Evolutionary conservation across 2,797 vertebrate species (phyloP).

Genomic region (Falco rusticolus): DNA sequence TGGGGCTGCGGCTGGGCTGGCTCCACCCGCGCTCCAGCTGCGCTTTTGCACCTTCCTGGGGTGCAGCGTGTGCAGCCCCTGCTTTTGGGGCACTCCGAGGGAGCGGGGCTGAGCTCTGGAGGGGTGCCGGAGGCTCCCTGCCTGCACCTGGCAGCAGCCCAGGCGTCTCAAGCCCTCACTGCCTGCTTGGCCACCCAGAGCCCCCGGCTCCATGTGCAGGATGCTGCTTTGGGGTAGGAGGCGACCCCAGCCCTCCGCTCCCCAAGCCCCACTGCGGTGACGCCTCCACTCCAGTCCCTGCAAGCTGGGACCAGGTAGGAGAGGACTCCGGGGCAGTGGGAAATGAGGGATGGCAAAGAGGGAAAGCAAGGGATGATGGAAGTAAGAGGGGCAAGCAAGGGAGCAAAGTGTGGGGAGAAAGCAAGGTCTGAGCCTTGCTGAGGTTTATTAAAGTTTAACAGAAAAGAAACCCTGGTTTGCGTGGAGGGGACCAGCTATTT

Average conservation of each 20-base stretch:
- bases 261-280: fast-evolving
- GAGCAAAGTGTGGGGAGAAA: background rate
- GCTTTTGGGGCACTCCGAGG: fast-evolving
- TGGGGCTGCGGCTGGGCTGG: background rate
- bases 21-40: background rate
- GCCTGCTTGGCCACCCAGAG: background rate
- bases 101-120: fast-evolving
- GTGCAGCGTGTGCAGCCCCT: fast-evolving
- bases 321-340: background rate
- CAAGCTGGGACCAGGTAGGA: background rate
- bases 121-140: background rate
- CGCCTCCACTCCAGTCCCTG: background rate
- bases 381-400: background rate
- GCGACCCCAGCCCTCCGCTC: background rate
- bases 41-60: background rate
- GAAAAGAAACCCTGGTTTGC: constrained; percentile 70
- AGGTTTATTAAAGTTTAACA: constrained; percentile 68
- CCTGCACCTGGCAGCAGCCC: background rate
- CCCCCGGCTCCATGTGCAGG: background rate
- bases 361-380: background rate
- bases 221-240: background rate
- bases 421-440: background rate
- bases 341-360: background rate
- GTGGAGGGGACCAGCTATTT: constrained; percentile 74
- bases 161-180: fast-evolving